phyloP scores from a whole-genome alignment of 2,113 vertebrate genomes.

The Hemicordylus capensis region DNA sequence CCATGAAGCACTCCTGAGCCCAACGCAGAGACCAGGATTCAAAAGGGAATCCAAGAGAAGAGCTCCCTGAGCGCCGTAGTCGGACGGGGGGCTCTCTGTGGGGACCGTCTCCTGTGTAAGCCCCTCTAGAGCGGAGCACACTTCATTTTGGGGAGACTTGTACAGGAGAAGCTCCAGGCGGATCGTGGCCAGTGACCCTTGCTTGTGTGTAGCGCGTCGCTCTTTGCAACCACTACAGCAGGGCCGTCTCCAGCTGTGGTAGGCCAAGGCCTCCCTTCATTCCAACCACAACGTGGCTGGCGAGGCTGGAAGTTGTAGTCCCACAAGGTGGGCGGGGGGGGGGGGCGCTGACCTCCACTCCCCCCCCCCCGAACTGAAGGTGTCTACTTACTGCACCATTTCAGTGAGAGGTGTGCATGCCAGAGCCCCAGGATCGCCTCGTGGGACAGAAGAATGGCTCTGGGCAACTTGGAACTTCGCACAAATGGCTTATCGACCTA shows the following conservation, averaged over 20 bases:
- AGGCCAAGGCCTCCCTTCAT: too few relatives aligned
- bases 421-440: not conserved
- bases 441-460: not conserved
- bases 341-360: too few relatives aligned
- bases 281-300: too few relatives aligned
- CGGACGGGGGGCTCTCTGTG: not conserved
- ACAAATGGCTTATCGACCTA: not conserved
- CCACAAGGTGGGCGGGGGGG: too few relatives aligned
- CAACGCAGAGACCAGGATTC: constrained; percentile 9
- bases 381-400: constrained; percentile 27
- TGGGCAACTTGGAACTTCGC: not conserved
- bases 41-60: not conserved
- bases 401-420: not conserved
- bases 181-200: not conserved
- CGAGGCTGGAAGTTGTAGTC: too few relatives aligned
- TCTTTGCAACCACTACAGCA: not conserved
- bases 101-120: not conserved
- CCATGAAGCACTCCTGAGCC: constrained; percentile 2
- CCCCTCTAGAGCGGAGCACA: not conserved
- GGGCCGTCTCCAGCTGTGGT: too few relatives aligned
- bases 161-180: too few relatives aligned
- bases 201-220: not conserved
- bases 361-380: too few relatives aligned
- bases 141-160: too few relatives aligned
- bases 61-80: not conserved